phyloP scores from a whole-genome alignment of 2,113 vertebrate genomes.

The Bambusicola thoracicus region DNA sequence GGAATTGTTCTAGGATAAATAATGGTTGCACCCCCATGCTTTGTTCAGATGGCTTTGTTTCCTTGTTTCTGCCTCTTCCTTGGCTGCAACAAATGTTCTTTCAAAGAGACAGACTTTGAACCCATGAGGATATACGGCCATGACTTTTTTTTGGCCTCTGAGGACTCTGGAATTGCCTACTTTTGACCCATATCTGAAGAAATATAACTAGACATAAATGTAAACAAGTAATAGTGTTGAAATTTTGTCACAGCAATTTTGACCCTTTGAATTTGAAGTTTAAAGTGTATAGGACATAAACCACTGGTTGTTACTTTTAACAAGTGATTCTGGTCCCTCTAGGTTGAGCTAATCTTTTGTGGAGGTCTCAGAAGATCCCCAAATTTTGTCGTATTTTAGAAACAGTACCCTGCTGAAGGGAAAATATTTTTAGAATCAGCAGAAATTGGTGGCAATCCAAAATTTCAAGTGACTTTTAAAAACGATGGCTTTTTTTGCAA shows the following conservation, averaged over 20 bases:
- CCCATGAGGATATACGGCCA: background rate
- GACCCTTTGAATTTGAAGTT: background rate
- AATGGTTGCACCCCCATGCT: background rate
- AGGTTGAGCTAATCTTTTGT: background rate
- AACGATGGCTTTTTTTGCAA: background rate
- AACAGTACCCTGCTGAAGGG: background rate
- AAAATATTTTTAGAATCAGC: background rate
- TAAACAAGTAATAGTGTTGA: background rate
- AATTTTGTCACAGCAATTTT: background rate
- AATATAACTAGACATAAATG: background rate
- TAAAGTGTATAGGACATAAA: background rate
- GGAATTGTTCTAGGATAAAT: background rate
- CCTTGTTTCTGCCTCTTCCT: background rate
- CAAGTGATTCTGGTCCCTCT: background rate
- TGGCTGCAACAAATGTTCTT: background rate
- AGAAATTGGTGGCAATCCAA: background rate
- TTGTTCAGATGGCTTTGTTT: background rate
- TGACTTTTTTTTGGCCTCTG: background rate
- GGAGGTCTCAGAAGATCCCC: background rate
- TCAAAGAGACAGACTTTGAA: background rate
- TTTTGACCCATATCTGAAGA: background rate
- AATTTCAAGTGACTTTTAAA: background rate
- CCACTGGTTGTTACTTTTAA: background rate
- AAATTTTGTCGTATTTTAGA: background rate
- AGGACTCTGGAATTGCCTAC: background rate